Conservation (phyloP, 2,113 vertebrate genomes). For the Ophthalmolycus amberensis region DNA sequence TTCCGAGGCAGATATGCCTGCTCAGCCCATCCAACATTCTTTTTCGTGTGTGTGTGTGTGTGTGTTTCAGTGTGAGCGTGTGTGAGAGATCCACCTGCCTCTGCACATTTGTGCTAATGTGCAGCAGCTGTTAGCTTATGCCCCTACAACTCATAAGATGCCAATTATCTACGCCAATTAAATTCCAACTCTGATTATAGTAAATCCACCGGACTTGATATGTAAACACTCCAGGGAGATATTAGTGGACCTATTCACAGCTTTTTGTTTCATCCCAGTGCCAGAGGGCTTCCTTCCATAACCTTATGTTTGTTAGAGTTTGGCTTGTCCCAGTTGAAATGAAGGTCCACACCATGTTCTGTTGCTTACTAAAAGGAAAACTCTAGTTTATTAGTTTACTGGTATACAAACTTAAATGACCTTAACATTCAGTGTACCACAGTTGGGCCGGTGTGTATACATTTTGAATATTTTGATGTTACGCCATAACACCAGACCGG, state of each 20-base stretch:
- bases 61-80: background rate
- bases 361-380: background rate
- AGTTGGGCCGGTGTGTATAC: too few species aligned
- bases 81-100: conserved; percentile 51
- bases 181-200: conserved; percentile 52
- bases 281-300: conserved; percentile 38
- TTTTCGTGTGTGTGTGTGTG: conserved; percentile 9
- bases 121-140: conserved; percentile 70
- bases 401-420: too few species aligned
- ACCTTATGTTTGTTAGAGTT: conserved; percentile 24
- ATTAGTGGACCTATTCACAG: conserved; percentile 35
- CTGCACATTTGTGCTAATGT: conserved; percentile 57
- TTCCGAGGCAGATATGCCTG: conserved; percentile 72
- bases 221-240: conserved; percentile 43
- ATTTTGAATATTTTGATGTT: too few species aligned
- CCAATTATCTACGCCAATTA: conserved; percentile 67
- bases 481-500: too few species aligned
- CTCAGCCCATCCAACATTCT: conserved; percentile 61
- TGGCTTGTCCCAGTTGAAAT: background rate
- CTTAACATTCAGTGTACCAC: too few species aligned
- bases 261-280: background rate
- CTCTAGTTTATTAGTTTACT: background rate
- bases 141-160: conserved; percentile 62
- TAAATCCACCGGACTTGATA: conserved; percentile 43
- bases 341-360: background rate